Conservation (phyloP, 1,140 invertebrate species). For the Spodoptera litura region DNA sequence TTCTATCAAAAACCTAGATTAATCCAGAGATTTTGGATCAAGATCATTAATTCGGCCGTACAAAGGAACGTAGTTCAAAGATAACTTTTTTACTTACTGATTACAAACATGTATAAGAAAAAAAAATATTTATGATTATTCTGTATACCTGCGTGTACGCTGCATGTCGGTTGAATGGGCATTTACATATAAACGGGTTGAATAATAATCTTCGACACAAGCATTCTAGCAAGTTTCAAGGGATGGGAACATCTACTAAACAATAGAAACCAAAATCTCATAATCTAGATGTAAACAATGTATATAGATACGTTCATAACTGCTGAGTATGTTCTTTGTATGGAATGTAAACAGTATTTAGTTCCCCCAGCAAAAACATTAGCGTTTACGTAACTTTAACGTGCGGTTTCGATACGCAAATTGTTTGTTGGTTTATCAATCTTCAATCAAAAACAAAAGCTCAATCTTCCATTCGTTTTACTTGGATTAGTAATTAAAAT, state of each 20-base stretch:
- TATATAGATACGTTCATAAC: conserved; percentile 13
- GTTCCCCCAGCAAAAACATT: background rate
- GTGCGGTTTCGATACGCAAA: no score
- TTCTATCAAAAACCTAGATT: no score
- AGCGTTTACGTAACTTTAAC: no score
- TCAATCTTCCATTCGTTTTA: no score
- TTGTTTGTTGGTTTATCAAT: no score
- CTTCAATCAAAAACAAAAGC: no score
- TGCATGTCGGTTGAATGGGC: background rate
- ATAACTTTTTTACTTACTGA: no score
- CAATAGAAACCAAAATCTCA: conserved; percentile 40
- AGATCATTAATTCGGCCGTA: no score
- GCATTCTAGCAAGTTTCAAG: conserved; percentile 39
- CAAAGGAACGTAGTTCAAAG: no score
- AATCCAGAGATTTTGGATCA: no score
- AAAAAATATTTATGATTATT: background rate
- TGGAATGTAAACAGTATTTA: background rate
- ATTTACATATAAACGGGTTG: conserved; percentile 6
- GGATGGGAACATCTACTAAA: conserved; percentile 32
- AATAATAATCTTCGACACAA: conserved; percentile 4
- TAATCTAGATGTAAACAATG: conserved; percentile 40
- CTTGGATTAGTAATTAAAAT: no score
- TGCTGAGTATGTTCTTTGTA: background rate
- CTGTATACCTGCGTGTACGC: background rate
- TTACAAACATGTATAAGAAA: no score